Base-by-base conservation (phyloP, 2,888 invertebrate species). In the Ryuthela nishihirai region DNA sequence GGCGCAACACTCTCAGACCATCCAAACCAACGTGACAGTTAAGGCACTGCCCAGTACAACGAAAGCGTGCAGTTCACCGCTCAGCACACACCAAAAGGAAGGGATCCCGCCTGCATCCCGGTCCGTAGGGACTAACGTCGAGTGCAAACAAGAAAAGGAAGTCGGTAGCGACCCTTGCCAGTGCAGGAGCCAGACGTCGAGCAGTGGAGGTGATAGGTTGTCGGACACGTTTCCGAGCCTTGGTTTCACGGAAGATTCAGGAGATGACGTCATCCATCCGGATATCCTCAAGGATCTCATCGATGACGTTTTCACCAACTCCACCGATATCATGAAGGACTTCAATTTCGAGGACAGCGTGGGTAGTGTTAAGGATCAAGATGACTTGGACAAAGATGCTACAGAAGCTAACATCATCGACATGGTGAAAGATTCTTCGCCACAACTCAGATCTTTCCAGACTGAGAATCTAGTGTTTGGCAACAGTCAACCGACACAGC, bases 1-100 rank as follows among this genome's bases (percentile, higher is more conserved):
- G 47, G 88, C 88, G 41, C 89, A 87, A 72, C 88, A 88, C 72
- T 86, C 89, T 47, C 89, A 90, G 72, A 89, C 90, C 76, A 91
- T 91, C 85, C 71, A 70, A 50, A 91, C 92, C 66, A 91, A 91
- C 78, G 90, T 92, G 54, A 92, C 91, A 47, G 91, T 92, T 64
- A 92, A 91, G 72, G 83, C 85, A 32, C 75, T 85, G 68, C n/a
- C n/a, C n/a, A n/a, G n/a, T n/a, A n/a, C n/a, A n/a, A 21, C 40
- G 10, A 54, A 54, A 29, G 46, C 54, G 21, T 6, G 53, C 65
- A 85, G 85, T 72, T 81, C 85, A 42, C 80, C 81, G 56, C n/a
- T n/a, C n/a, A n/a, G n/a, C n/a, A n/a, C n/a, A n/a, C n/a, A n/a
- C n/a, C n/a, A n/a, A n/a, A n/a, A n/a, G n/a, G n/a, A n/a, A n/a